phyloP scores from a whole-genome alignment of 2,113 vertebrate genomes.

The Euleptes europaea region DNA sequence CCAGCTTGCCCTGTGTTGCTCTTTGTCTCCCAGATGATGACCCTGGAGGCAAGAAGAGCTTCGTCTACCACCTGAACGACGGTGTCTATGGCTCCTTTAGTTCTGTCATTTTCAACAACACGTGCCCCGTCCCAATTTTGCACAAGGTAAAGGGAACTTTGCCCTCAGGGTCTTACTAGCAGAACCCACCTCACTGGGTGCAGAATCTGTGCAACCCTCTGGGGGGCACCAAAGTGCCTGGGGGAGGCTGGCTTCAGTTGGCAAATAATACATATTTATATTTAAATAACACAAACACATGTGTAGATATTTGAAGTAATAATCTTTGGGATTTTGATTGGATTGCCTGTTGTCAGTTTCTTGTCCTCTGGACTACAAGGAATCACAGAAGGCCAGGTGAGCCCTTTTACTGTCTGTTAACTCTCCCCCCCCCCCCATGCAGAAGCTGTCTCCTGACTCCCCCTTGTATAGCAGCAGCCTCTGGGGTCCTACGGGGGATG shows the following conservation, averaged over 20 bases:
- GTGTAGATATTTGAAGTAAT: too few relatives aligned
- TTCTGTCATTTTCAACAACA: conserved; percentile 77
- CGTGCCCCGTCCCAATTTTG: conserved; percentile 69
- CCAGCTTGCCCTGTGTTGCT: neutral
- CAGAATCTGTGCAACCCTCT: neutral
- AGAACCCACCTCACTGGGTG: neutral
- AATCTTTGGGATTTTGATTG: too few relatives aligned
- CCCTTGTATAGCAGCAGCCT: conserved; percentile 70
- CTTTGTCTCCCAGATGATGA: conserved; percentile 67
- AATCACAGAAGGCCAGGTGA: too few relatives aligned
- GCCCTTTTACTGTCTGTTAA: accelerated
- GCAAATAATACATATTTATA: neutral
- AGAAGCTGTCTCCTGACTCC: conserved; percentile 68
- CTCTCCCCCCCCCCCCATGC: accelerated
- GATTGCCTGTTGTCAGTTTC: neutral
- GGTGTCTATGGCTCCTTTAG: conserved; percentile 76
- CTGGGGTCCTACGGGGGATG: conserved; percentile 47
- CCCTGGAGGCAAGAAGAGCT: conserved; percentile 56
- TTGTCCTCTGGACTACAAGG: neutral
- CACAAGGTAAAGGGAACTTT: conserved; percentile 67
- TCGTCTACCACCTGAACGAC: conserved; percentile 72
- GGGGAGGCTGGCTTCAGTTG: too few relatives aligned
- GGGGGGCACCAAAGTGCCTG: neutral
- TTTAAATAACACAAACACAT: too few relatives aligned
- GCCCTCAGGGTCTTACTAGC: too few relatives aligned